phyloP scores from a whole-genome alignment of 1,140 invertebrate genomes.

The Dermatophagoides farinae region DNA sequence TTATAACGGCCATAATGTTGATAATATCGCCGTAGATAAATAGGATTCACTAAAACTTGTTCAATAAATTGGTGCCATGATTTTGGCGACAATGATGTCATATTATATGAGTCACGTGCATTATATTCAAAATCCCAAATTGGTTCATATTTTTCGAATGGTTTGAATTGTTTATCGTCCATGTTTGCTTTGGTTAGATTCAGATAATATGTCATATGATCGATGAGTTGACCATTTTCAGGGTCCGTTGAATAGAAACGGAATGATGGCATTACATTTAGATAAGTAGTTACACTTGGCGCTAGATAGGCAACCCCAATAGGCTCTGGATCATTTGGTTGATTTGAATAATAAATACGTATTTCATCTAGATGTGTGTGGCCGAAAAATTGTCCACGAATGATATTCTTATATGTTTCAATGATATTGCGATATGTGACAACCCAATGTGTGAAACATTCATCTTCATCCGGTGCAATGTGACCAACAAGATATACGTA shows the following conservation, averaged over 20 bases:
- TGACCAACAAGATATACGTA: slow-evolving; percentile 11
- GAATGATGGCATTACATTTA: slow-evolving; percentile 79
- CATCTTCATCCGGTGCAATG: slow-evolving; percentile 6
- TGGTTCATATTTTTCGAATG: neutral
- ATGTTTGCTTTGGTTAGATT: slow-evolving; percentile 72
- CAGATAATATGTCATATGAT: slow-evolving; percentile 86
- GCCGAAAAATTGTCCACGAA: slow-evolving; percentile 12
- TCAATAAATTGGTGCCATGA: slow-evolving; percentile 70
- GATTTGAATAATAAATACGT: slow-evolving; percentile 26
- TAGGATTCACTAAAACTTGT: slow-evolving; percentile 56
- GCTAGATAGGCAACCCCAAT: slow-evolving; percentile 17
- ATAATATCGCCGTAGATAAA: slow-evolving; percentile 21
- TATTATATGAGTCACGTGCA: slow-evolving; percentile 54
- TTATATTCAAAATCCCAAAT: slow-evolving; percentile 26
- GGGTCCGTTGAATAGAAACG: slow-evolving; percentile 77
- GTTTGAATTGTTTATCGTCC: neutral
- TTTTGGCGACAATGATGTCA: slow-evolving; percentile 51
- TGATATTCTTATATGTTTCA: slow-evolving; percentile 6
- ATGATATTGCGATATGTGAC: slow-evolving; percentile 8
- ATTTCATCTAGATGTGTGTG: slow-evolving; percentile 14
- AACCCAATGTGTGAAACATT: slow-evolving; percentile 9
- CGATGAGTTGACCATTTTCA: slow-evolving; percentile 35
- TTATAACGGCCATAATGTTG: slow-evolving; percentile 6
- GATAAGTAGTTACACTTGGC: slow-evolving; percentile 39
- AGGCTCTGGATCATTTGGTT: slow-evolving; percentile 30